Conservation (phyloP, 2,113 vertebrate genomes). For the Rhynchopsitta pachyrhyncha region DNA sequence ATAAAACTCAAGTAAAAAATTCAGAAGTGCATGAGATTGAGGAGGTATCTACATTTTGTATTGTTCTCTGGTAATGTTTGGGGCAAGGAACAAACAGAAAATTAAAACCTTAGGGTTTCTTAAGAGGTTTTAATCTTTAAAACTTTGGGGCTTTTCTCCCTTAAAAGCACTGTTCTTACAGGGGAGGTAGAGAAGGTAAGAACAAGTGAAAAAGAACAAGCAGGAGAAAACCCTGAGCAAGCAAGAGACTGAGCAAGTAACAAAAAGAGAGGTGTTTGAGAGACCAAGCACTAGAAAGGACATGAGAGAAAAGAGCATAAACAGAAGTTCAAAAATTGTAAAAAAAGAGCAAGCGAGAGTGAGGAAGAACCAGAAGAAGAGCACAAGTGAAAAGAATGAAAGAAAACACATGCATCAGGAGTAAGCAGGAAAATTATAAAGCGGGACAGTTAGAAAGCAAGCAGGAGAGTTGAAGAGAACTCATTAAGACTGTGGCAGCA, state of each 20-base stretch:
- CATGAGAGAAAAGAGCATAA: background rate
- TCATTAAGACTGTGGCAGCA: accelerated
- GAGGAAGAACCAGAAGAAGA: background rate
- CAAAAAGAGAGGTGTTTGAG: background rate
- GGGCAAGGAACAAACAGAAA: background rate
- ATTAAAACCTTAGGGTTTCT: background rate
- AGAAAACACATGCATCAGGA: background rate
- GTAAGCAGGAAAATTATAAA: background rate
- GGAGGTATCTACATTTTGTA: background rate
- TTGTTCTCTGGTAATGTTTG: background rate
- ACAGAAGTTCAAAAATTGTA: background rate
- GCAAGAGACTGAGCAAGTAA: background rate
- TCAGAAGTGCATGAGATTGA: background rate
- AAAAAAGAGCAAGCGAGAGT: background rate
- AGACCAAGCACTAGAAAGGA: background rate
- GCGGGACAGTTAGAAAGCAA: background rate
- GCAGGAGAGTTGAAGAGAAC: background rate
- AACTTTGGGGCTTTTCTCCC: background rate
- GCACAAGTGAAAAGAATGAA: background rate
- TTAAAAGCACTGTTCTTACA: background rate
- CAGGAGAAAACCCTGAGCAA: background rate
- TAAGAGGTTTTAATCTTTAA: background rate
- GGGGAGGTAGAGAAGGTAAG: background rate
- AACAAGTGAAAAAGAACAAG: background rate
- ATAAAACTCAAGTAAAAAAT: background rate